Percentiles rank a stretch among this genome's conserved stretches.
phyloP scores from a whole-genome alignment of 53 echinoderm and acorn worm genomes.

The Temnopleurus reevesii region DNA sequence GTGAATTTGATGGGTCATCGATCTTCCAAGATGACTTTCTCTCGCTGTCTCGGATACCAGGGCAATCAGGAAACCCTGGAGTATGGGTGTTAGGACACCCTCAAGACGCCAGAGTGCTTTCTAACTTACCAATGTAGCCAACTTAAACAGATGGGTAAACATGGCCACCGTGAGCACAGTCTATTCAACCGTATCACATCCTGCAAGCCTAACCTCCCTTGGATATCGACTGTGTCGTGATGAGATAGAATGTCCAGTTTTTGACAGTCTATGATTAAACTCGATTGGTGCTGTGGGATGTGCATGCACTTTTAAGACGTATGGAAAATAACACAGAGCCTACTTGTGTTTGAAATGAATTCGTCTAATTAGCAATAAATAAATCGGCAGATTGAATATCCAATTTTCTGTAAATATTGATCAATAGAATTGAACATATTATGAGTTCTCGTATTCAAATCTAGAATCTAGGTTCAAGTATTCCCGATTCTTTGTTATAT shows the following conservation, averaged over 20 bases:
- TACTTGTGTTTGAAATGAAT: too few species aligned
- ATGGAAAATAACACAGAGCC: too few species aligned
- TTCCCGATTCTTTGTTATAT: too few species aligned
- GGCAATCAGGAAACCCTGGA: slow-evolving; percentile 12
- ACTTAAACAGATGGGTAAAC: slow-evolving; percentile 21
- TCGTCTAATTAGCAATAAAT: too few species aligned
- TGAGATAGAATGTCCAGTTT: background rate
- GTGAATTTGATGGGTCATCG: slow-evolving; percentile 55
- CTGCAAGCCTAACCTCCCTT: background rate
- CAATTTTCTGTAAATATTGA: too few species aligned
- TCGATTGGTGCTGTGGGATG: background rate
- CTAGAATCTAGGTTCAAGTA: too few species aligned
- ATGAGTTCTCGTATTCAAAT: too few species aligned
- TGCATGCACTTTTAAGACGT: too few species aligned
- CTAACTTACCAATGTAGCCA: background rate
- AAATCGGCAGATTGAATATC: too few species aligned
- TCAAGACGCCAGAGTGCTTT: background rate
- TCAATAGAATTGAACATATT: too few species aligned
- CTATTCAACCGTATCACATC: background rate
- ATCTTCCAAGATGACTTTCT: slow-evolving; percentile 51
- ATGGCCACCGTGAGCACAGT: background rate
- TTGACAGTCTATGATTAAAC: background rate
- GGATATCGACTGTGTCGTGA: background rate
- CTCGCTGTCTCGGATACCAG: slow-evolving; percentile 12
- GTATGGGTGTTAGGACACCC: slow-evolving; percentile 38